Evolutionary conservation across 2,888 invertebrate species (phyloP), one percentile per base, ranked within the genome.

Genomic region (Phalera bucephala): DNA sequence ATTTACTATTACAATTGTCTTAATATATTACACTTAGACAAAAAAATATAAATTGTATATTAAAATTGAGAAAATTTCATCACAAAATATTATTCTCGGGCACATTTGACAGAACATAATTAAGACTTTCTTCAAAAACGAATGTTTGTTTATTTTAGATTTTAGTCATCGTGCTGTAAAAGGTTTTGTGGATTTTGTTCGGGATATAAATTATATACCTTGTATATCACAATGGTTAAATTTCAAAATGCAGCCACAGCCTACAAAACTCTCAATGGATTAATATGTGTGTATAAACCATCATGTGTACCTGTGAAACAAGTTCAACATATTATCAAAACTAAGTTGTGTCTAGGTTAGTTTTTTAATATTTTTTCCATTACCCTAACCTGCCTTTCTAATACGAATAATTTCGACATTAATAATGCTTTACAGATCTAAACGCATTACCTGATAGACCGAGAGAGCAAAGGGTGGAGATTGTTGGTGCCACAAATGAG

Each of bases 201-300:
- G n/a, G n/a, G n/a, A n/a, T n/a, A n/a, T n/a, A n/a, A n/a, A n/a
- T n/a, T n/a, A n/a, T n/a, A n/a, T n/a, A n/a, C n/a, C n/a, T n/a
- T n/a, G n/a, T n/a, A n/a, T n/a, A n/a, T n/a, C n/a, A n/a, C n/a
- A n/a, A 90, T 89, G 90, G 77, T 76, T 22, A 75, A 78, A 32
- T 61, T 80, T 33, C 64, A 54, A 35, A 80, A 91, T 61, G 93
- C 94, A 2, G 86, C 86, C 21, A 64, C 82, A 22, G 92, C 94
- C 2, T 96, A 92, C 83, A 93, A 91, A 55, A 71, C 87, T 15
- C 71, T 97, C 33, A 94, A 94, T 77, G 96, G 97, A 14, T 65
- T 96, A 4, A 83, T 96, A 42, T 95, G 95, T 75, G 83, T 96
- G 8, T 96, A 94, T 59, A 97, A 97, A 76, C 95, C 96, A 8